Percentiles rank a stretch among this genome's conserved stretches.
Evolutionary conservation across 1,140 invertebrate species (phyloP).

Genomic region (Pseudomyrmex pallidus): DNA sequence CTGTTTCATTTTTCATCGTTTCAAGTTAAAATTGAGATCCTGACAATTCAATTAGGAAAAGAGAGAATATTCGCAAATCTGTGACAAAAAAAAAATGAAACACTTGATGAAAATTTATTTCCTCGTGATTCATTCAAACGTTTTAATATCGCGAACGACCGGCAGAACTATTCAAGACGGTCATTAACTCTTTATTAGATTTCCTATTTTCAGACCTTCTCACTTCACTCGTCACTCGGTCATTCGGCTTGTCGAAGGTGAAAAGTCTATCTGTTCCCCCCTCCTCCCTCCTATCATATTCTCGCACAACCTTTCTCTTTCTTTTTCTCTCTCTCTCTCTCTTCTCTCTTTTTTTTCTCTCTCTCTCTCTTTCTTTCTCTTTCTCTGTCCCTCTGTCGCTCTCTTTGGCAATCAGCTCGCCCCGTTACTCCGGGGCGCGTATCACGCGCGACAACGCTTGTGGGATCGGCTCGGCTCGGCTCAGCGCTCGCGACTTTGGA

Average conservation of each 20-base stretch:
- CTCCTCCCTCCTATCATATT: not conserved
- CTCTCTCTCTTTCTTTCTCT: not conserved
- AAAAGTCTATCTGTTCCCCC: constrained; percentile 62
- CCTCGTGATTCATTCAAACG: too few relatives aligned
- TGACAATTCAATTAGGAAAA: not conserved
- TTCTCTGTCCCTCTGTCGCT: constrained; percentile 10
- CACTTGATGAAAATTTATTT: too few relatives aligned
- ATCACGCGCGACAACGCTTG: constrained; percentile 49
- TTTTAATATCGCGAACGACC: too few relatives aligned
- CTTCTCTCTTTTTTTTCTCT: not conserved
- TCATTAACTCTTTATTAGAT: constrained; percentile 41
- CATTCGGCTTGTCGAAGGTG: constrained; percentile 70
- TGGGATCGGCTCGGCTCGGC: constrained; percentile 48
- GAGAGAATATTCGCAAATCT: not conserved
- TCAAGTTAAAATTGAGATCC: not conserved
- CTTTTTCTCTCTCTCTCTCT: constrained; percentile 33
- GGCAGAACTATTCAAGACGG: not conserved
- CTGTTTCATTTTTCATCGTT: constrained; percentile 18
- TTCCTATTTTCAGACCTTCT: constrained; percentile 40
- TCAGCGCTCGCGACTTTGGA: constrained; percentile 14
- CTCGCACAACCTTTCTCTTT: constrained; percentile 19
- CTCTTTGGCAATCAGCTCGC: constrained; percentile 50
- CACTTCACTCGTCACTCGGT: constrained; percentile 27
- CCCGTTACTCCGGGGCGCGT: constrained; percentile 50
- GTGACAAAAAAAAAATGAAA: too few relatives aligned